Base-by-base conservation (phyloP, 2,888 invertebrate genomes). In the Parnassius apollo region DNA sequence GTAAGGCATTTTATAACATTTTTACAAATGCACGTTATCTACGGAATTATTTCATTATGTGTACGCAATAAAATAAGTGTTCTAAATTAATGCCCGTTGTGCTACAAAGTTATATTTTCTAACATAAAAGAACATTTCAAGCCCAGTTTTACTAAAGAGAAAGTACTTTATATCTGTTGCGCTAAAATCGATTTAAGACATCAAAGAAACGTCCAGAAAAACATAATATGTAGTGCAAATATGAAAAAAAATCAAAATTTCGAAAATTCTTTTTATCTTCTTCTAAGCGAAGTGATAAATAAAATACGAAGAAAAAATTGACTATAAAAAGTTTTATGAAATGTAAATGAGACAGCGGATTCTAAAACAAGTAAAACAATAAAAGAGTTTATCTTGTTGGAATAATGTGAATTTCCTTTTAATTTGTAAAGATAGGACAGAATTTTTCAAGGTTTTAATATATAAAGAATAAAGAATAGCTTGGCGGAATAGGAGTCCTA, bases 321-420 rank as follows among this genome's bases (percentile, higher is more conserved):
- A 48, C 53, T 8, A 61, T 55, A 42, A 55, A 60, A 60, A 60
- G 60, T 55, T 61, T 55, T 50, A 61, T 45, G 42, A 50, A 60
- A 35, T 35, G 25, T 59, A 59, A 59, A 61, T 46, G 35, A n/a
- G 44, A 55, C 44, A 22, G 44, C 55, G n/a, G 18, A 22, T 44
- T 55, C 44, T 8, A 50, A 49, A 55, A 50, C 49, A 55, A 55
- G 54, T 25, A 49, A 42, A 25, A 48, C 18, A 25, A 45, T 61
- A 50, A 61, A 42, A n/a, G 55, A 61, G 44, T 61, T 61, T 61
- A 50, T 61, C 42, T 61, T 61, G 54, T 60, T 10, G 55, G 22
- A 25, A 44, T 55, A 22, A 44, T 55, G 49, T 55, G 8, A 60
- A 55, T 55, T 60, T 35, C 48, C 22, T 42, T 25, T 60, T 60